Percentiles rank a stretch among this genome's conserved stretches.
These are phyloP conservation scores for Pseudomyrmex pallidus DNA, from an alignment of 1,140 invertebrate genomes.

Conservation along the genomic window DNA sequence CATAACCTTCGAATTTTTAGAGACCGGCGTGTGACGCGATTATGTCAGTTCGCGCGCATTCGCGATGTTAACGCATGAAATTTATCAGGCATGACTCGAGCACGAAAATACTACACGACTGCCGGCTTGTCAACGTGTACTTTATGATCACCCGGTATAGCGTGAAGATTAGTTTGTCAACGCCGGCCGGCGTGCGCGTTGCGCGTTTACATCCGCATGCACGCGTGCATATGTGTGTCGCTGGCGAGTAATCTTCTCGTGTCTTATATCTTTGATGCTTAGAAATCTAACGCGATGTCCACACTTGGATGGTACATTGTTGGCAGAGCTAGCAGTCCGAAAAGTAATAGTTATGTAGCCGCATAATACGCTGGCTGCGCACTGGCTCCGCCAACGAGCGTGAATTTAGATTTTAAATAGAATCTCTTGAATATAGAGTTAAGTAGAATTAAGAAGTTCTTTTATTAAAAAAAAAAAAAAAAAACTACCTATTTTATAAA, in stretches of 20 bases:
- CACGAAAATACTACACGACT: slow-evolving; percentile 79
- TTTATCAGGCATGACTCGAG: slow-evolving; percentile 77
- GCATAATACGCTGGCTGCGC: slow-evolving; percentile 2
- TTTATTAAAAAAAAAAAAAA: no score
- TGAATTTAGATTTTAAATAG: slow-evolving; percentile 45
- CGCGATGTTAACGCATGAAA: slow-evolving; percentile 62
- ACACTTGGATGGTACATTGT: slow-evolving; percentile 48
- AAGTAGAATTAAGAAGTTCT: slow-evolving; percentile 1
- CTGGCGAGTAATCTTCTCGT: slow-evolving; percentile 21
- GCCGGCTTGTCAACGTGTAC: slow-evolving; percentile 77
- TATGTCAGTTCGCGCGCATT: slow-evolving; percentile 11
- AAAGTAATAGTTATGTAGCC: slow-evolving; percentile 1
- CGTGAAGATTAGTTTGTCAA: slow-evolving; percentile 84
- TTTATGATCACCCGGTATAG: slow-evolving; percentile 81
- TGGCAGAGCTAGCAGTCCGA: slow-evolving; percentile 29
- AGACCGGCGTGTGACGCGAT: slow-evolving; percentile 6
- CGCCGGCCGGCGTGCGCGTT: slow-evolving; percentile 73
- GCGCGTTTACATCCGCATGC: slow-evolving; percentile 49
- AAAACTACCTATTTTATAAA: no score
- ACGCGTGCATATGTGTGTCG: neutral
- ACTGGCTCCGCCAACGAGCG: neutral
- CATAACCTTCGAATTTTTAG: slow-evolving; percentile 30
- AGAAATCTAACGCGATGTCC: slow-evolving; percentile 50
- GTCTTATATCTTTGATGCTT: slow-evolving; percentile 47
- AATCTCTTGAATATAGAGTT: slow-evolving; percentile 1